Percentiles rank a stretch among this genome's conserved stretches.
Evolutionary conservation across 2,113 vertebrate genomes (phyloP).

Genomic region (Tiliqua scincoides): DNA sequence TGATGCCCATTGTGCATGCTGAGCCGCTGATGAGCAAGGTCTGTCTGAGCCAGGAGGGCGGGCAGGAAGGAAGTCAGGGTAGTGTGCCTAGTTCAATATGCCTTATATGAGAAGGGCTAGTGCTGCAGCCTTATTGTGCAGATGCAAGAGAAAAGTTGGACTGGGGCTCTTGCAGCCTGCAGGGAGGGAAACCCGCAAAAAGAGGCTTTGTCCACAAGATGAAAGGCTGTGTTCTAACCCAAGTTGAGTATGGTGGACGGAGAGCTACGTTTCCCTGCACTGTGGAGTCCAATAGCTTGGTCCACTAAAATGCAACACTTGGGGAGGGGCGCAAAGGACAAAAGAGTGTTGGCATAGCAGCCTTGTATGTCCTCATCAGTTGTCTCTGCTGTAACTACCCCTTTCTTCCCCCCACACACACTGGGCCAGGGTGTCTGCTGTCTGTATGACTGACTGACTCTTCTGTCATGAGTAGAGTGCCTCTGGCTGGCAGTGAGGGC

Average conservation of each 20-base stretch:
- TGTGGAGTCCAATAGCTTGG: not conserved
- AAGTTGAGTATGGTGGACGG: not conserved
- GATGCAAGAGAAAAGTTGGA: not conserved
- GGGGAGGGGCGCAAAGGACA: not conserved
- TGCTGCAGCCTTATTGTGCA: not conserved
- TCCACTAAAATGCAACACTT: slow-evolving; percentile 30
- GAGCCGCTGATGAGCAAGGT: not conserved
- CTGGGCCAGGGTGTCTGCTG: not conserved
- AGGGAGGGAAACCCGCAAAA: not conserved
- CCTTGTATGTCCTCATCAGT: not conserved
- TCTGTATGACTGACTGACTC: not conserved
- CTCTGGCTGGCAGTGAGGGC: not conserved
- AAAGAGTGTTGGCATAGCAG: not conserved
- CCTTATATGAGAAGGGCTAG: not conserved
- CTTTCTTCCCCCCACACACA: not conserved
- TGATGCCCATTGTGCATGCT: not conserved
- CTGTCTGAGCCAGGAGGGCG: not conserved
- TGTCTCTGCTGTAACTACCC: not conserved
- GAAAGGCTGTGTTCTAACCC: not conserved
- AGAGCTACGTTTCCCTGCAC: slow-evolving; percentile 8
- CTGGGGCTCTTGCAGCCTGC: not conserved
- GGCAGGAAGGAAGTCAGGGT: not conserved
- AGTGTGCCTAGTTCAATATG: not conserved
- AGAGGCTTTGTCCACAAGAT: not conserved
- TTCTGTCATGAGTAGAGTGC: not conserved